Base-by-base conservation (phyloP, 2,113 vertebrate genomes). In the Gnathonemus longibarbis region DNA sequence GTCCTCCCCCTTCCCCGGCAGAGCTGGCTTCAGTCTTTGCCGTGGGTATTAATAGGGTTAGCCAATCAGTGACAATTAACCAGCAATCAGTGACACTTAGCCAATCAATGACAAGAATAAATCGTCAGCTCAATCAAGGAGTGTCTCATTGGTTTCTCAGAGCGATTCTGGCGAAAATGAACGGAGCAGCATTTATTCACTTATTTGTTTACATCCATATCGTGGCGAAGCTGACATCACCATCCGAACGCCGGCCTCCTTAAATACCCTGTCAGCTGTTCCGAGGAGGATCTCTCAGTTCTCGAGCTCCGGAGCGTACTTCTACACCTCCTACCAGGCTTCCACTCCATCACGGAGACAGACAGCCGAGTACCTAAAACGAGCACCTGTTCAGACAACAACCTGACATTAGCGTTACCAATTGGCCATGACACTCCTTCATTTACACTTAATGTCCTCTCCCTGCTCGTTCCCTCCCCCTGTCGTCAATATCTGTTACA, bases 341-440 rank as follows among this genome's bases (percentile, higher is more conserved):
- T 48, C 85, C 49, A 53, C 50, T 53, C 85, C 7, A 17, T 53
- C 85, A 53, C 24, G 11, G 50, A 53, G 50, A 19, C 50, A 35
- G n/a, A 87, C 50, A 49, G 50, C 50, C 31, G 8, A 53, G 31
- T 21, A 87, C 27, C 85, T 50, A 19, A 53, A 52, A 53, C 24
- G 9, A 56, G 50, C 85, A 53, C 50, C 85, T 21, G 50, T 27
- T 17, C 85, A 87, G 50, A 24, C 50, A 87, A 87, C 45, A 87
- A 56, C 85, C 85, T 48, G 13, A 87, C 85, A 56, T 87, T 87
- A 87, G 85, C 85, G n/a, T 87, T 87, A 50, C 50, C 85, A 87
- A 87, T 42, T 31, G 27, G 31, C 85, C 85, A 27, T 87, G 50
- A 27, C 31, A 35, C 50, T 87, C 50, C 49, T 50, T 87, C 49